Evolutionary conservation across 1,140 invertebrate genomes (phyloP), one percentile per base, ranked within the genome.

Genomic region (Drosophila sproati): DNA sequence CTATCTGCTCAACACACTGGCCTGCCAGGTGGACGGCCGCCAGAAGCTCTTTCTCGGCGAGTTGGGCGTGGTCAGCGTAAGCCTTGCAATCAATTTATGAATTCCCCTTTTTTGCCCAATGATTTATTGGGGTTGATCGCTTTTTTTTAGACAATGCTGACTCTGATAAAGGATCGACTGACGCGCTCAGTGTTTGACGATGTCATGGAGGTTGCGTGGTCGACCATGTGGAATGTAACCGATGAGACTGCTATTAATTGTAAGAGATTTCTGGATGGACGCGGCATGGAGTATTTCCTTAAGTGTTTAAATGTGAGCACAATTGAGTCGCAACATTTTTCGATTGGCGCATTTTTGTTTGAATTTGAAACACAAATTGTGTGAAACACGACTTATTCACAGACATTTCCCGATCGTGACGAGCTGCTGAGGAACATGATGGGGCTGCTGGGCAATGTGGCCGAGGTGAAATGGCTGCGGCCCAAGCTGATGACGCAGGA

Each of bases 151-250:
- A 97, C 95, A 93, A 98, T 99, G 97, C 92, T 98, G 43, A 94
- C 94, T 67, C 93, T 98, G 60, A 98, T 98, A 54, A 94, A 95
- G 63, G 95, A 96, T 80, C 94, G 97, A 50, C 93, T 98, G 37
- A 94, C 95, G 8, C 93, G 95, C 45, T 93, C 94, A 43, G 92
- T 96, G 20, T 99, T 98, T 93, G 98, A 99, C 93, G 98, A 99
- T 93, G 97, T 99, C 1, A 95, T 99, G 93, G 98, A 99, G 94
- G 97, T 98, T 10, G 97, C 98, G 4, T 99, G 98, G 98, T 99
- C 98, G 68, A 98, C 98, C 3, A 97, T 99, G 96, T 98, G 97
- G 97, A 99, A 99, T 93, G 98, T 99, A 51, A 99, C 98, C 51
- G 98, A 99, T 93, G 98, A 99, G 94, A 98, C 98, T 41, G 96